Base-by-base conservation (phyloP, 2,888 invertebrate species). In the Sclerodermus sp. region DNA sequence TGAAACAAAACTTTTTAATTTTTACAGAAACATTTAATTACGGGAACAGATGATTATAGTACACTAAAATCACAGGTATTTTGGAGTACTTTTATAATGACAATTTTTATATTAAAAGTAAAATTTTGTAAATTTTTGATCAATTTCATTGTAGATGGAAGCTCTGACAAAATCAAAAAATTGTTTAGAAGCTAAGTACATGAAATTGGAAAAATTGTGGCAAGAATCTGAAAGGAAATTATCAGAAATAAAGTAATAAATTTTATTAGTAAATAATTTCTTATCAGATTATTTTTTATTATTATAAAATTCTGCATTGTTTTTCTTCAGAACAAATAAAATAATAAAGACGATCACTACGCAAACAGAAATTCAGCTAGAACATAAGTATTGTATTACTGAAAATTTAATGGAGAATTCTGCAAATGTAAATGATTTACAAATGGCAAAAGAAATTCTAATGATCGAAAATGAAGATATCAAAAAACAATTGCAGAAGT, bases 401-500 rank as follows among this genome's bases (percentile, higher is more conserved):
- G 23, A 43, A 34, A 17, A 40, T 23, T 41, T 34, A 9, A 23
- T 5, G 23, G 23, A 23, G 8, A 3, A 23, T 42, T 18, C 29
- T 13, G n/a, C 42, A 36, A 5, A 49, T 10, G 34, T 50, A 23
- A 32, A 49, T 6, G 47, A 53, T 12, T 43, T 55, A 4, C 47
- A 53, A 39, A 45, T 38, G 29, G 55, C 64, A 14, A 45, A 55
- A 29, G 51, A 56, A 18, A 50, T 37, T 8, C 37, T 60, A 40
- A 48, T 51, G 2, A 47, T 37, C 37, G 66, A 71, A 49, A 70
- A 63, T 29, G 56, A 64, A 16, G 61, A 66, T 47, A 59, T 69
- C 42, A 68, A 64, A 45, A 62, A 44, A 3, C 66, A 73, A 43
- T 48, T 74, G 15, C 42, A 61, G 36, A 58, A 64, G 36, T 67